phyloP scores from a whole-genome alignment of 2,113 vertebrate genomes.

The Lophura nycthemera region DNA sequence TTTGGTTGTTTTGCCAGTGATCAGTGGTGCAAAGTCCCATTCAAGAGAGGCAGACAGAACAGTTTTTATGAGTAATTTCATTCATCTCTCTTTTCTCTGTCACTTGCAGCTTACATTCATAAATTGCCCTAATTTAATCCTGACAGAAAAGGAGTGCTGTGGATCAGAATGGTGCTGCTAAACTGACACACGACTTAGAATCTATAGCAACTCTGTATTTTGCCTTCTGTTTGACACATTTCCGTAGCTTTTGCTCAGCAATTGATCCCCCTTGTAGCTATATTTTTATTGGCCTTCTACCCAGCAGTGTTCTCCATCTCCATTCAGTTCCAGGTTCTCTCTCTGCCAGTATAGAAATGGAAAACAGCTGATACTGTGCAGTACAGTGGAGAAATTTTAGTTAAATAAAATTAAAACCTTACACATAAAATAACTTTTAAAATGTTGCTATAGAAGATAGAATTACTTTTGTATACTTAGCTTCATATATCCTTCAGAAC shows the following conservation, averaged over 20 bases:
- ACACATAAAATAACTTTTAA: background rate
- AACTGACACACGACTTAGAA: background rate
- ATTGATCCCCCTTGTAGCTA: background rate
- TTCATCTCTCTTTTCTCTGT: background rate
- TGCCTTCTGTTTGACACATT: background rate
- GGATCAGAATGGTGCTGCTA: background rate
- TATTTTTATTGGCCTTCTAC: background rate
- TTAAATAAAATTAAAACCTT: background rate
- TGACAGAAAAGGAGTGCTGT: background rate
- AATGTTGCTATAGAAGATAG: background rate
- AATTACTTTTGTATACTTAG: background rate
- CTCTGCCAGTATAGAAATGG: background rate
- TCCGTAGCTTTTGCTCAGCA: background rate
- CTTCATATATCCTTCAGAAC: background rate
- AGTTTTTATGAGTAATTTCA: background rate
- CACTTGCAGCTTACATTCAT: background rate
- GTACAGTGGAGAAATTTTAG: background rate
- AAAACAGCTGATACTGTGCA: background rate
- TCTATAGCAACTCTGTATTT: background rate
- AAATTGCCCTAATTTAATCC: background rate
- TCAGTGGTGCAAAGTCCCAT: background rate
- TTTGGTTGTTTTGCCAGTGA: background rate
- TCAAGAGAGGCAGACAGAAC: background rate
- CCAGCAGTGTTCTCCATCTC: background rate
- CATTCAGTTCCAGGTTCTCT: background rate